phyloP scores from a whole-genome alignment of 2,113 vertebrate genomes.

The Petromus typicus region DNA sequence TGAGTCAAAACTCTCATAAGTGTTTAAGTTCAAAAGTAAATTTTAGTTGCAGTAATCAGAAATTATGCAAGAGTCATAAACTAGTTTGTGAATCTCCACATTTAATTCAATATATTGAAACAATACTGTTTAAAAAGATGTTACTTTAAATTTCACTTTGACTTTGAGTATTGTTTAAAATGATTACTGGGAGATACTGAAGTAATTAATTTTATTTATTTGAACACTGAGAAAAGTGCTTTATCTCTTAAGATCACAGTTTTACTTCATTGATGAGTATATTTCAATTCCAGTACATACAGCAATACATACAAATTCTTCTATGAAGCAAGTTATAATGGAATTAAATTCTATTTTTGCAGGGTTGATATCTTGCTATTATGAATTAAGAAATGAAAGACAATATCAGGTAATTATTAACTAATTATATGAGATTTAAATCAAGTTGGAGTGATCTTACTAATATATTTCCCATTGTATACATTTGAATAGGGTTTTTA shows the following conservation, averaged over 20 bases:
- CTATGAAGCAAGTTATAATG: neutral
- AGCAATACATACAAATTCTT: neutral
- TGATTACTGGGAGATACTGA: neutral
- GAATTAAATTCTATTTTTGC: neutral
- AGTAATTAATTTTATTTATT: conserved; percentile 1
- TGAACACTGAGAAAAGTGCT: neutral
- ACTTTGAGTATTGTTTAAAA: neutral
- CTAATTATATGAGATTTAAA: neutral
- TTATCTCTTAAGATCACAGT: neutral
- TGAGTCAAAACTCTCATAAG: neutral
- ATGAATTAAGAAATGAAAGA: neutral
- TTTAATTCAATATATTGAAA: neutral
- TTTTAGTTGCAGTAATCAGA: neutral
- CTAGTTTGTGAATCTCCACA: neutral
- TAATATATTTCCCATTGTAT: neutral
- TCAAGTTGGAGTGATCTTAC: neutral
- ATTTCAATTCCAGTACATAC: neutral
- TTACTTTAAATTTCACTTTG: neutral
- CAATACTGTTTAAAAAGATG: neutral
- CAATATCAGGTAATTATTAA: neutral
- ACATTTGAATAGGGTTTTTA: neutral
- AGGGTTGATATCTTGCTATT: neutral
- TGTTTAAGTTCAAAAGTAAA: neutral
- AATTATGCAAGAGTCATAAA: neutral
- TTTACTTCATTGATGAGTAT: neutral